Conservation (phyloP, 2,888 invertebrate species). For the Oscheius onirici region DNA sequence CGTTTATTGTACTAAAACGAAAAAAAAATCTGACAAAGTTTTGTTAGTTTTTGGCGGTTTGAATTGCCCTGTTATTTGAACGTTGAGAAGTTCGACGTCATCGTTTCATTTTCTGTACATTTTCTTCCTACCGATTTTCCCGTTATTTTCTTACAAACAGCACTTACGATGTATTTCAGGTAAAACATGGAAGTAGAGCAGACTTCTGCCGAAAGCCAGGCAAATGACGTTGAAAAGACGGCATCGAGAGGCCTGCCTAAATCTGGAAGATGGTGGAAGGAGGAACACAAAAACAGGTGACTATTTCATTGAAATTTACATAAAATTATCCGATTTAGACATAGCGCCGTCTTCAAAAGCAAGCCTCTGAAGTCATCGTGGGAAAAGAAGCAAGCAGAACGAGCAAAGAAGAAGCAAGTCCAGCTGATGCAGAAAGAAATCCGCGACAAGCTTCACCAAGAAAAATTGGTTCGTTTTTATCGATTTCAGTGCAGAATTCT, state of each 20-base stretch:
- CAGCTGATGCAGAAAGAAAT: constrained; percentile 46
- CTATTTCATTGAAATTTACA: background rate
- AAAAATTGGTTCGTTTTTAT: constrained; percentile 14
- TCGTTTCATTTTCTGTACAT: background rate
- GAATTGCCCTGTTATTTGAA: background rate
- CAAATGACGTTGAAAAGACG: background rate
- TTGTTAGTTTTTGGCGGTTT: background rate
- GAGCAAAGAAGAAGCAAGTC: constrained; percentile 53
- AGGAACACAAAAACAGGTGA: constrained; percentile 31
- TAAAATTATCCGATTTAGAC: constrained; percentile 36
- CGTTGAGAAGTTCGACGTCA: too few relatives aligned
- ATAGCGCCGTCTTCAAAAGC: constrained; percentile 53
- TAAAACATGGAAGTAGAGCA: constrained; percentile 2
- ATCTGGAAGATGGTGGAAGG: constrained; percentile 39
- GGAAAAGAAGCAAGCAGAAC: constrained; percentile 62
- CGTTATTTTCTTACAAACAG: background rate
- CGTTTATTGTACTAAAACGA: too few relatives aligned
- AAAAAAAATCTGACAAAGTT: background rate
- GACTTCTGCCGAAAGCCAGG: background rate
- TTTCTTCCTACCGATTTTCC: background rate
- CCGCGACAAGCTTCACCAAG: constrained; percentile 34
- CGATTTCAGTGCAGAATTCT: background rate
- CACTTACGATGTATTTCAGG: background rate
- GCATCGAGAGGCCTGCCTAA: constrained; percentile 10
- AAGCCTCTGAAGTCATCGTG: constrained; percentile 54